These are phyloP conservation scores for Pagrus major DNA, from an alignment of 2,113 vertebrate species.

Conservation along the genomic window DNA sequence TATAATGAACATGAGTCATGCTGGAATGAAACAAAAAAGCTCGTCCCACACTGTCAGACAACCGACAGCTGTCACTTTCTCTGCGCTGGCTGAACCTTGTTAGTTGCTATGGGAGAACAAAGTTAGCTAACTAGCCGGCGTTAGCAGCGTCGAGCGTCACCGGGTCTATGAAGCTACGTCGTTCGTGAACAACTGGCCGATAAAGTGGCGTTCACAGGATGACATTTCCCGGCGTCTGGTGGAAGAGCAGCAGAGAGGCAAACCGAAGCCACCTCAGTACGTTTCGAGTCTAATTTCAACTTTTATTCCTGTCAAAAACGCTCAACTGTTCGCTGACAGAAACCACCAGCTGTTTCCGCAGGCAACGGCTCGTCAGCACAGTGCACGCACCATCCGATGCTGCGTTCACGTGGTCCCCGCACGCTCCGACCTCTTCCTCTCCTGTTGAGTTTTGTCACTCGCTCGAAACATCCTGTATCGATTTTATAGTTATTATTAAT, in stretches of 20 bases:
- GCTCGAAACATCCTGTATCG: too few relatives aligned
- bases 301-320: constrained; percentile 49
- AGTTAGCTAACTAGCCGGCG: constrained; percentile 61
- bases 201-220: constrained; percentile 50
- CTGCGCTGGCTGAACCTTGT: not conserved
- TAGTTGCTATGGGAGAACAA: constrained; percentile 34
- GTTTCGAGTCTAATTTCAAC: constrained; percentile 40
- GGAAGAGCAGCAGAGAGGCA: constrained; percentile 2
- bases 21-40: constrained; percentile 20
- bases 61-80: not conserved
- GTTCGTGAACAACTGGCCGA: constrained; percentile 33
- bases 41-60: not conserved
- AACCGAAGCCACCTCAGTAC: not conserved
- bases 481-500: too few relatives aligned
- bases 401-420: constrained; percentile 57
- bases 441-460: too few relatives aligned
- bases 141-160: constrained; percentile 54
- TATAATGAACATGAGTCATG: constrained; percentile 98
- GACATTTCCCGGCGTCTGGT: constrained; percentile 40
- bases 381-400: constrained; percentile 32
- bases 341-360: constrained; percentile 81
- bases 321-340: constrained; percentile 60
- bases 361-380: constrained; percentile 78
- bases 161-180: constrained; percentile 38
- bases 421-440: not conserved